Evolutionary conservation across 23 tunicate genomes (phyloP).

Genomic region (Corella eumyota): DNA sequence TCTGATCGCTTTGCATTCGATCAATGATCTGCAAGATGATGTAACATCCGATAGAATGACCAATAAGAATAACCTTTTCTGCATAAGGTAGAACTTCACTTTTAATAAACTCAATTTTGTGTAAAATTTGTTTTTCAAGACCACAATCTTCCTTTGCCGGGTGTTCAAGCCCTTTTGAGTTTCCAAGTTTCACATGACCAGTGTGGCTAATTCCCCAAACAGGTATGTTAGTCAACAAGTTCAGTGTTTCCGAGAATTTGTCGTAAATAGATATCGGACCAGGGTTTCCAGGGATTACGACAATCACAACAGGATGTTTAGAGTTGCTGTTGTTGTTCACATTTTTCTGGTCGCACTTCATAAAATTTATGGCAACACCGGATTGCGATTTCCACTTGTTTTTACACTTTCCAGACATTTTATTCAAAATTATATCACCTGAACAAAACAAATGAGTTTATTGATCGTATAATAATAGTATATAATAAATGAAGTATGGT

Average conservation of each 20-base stretch:
- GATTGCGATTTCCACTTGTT: constrained; percentile 35
- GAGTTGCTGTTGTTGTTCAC: background rate
- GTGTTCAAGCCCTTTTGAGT: constrained; percentile 7
- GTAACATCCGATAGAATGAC: constrained; percentile 92
- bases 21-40: constrained; percentile 77
- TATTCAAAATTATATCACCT: no score
- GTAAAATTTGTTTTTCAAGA: constrained; percentile 48
- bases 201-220: constrained; percentile 85
- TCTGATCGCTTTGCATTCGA: constrained; percentile 12
- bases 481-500: no score
- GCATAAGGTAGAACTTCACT: constrained; percentile 40
- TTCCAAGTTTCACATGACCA: constrained; percentile 35
- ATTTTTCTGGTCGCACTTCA: constrained; percentile 9
- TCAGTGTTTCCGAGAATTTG: constrained; percentile 49
- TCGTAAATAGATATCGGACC: constrained; percentile 79
- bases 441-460: no score
- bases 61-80: constrained; percentile 67
- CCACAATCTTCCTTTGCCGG: constrained; percentile 49
- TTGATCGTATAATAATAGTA: no score
- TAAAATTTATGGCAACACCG: constrained; percentile 24
- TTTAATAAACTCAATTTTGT: constrained; percentile 41
- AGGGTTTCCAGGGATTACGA: constrained; percentile 89
- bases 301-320: constrained; percentile 9
- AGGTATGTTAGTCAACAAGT: constrained; percentile 14
- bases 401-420: constrained; percentile 16